Evolutionary conservation across 1,140 invertebrate genomes (phyloP), one percentile per base, ranked within the genome.

Genomic region (Drosophila pseudoobscura): DNA sequence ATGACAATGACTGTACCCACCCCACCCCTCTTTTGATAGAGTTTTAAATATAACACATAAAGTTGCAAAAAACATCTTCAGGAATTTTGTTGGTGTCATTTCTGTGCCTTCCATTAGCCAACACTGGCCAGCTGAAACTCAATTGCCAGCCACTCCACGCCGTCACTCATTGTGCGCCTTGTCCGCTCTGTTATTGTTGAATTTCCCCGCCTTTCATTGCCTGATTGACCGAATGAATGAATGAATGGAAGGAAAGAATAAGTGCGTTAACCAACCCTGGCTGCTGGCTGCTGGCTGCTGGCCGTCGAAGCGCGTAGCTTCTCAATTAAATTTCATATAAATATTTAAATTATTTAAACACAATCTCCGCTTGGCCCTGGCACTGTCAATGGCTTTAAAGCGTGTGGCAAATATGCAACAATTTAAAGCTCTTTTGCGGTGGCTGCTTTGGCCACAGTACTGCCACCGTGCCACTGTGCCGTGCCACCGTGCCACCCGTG

Each of bases 351-450:
- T 60, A 71, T 71, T 71, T 71, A 71, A 71, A 70, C 57, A 69
- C 66, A 70, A 69, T 70, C 66, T 69, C 63, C 66, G 66, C 26
- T 57, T 35, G 46, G 51, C 49, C 49, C 22, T 7, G 6, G 35
- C 17, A n/a, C 41, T 71, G 68, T 71, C 68, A 71, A 24, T 45
- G 44, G 35, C 60, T 39, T 71, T 71, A 71, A 71, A 71, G 68
- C 24, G 47, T 35, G 58, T 73, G 52, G 22, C 75, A 55, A 84
- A 80, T 79, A 72, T 84, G 82, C 82, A 84, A 87, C 75, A 87
- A 72, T 84, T 84, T 84, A 80, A 84, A 84, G 80, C 82, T 69
- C 63, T 76, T 84, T 85, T 84, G 80, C 62, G 80, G 80, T 72
- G 50, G 60, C 54, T 55, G 70, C 70, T 74, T 74, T 74, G 58